Evolutionary conservation across 2,797 vertebrate species (phyloP).

Genomic region (Periophthalmus magnuspinnatus): DNA sequence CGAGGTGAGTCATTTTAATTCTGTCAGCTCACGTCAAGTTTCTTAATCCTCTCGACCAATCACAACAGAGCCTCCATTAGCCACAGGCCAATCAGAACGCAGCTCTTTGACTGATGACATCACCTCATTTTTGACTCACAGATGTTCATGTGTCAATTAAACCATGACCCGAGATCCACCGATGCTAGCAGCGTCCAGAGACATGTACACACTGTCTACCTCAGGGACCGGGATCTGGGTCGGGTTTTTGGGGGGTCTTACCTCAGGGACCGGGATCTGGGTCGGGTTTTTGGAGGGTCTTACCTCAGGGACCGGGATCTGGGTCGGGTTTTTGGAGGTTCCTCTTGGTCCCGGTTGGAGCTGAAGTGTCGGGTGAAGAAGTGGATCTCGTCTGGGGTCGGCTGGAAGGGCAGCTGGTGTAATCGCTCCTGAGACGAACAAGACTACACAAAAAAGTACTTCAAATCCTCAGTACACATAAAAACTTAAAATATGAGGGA

Average conservation of each 20-base stretch:
- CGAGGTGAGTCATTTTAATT: too few species aligned
- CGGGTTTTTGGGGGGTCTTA: background rate
- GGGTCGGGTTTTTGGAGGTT: background rate
- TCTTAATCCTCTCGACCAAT: too few species aligned
- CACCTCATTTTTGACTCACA: too few species aligned
- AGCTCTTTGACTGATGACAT: too few species aligned
- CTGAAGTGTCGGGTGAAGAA: constrained; percentile 99
- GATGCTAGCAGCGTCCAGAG: too few species aligned
- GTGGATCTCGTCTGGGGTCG: constrained; percentile 96
- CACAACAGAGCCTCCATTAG: too few species aligned
- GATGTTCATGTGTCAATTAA: too few species aligned
- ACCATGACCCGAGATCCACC: too few species aligned
- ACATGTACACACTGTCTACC: too few species aligned
- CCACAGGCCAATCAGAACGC: too few species aligned
- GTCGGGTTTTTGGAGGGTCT: background rate
- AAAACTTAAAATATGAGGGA: constrained; percentile 56
- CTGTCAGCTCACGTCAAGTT: too few species aligned
- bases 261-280: background rate
- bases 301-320: background rate
- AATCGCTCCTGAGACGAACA: constrained; percentile 99
- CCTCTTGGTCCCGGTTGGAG: constrained; percentile 39
- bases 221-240: too few species aligned
- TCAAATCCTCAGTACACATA: constrained; percentile 60
- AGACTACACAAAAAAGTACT: constrained; percentile 85
- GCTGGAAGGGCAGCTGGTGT: constrained; percentile 97